These are phyloP conservation scores for Magallana gigas DNA, from an alignment of 1,140 invertebrate species.

Conservation along the genomic window DNA sequence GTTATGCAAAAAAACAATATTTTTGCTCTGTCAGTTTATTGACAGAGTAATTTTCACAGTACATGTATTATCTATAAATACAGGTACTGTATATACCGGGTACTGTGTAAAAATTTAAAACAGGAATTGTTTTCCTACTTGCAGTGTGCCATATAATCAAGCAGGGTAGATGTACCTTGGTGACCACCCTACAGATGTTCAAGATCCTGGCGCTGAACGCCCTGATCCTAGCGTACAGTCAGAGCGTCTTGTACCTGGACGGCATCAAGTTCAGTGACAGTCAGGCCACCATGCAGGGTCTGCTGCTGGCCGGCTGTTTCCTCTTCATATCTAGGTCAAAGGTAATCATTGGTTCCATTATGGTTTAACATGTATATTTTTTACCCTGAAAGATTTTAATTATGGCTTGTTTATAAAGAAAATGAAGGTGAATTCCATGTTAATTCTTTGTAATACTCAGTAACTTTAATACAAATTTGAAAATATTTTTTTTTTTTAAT, in stretches of 20 bases:
- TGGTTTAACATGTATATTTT: neutral
- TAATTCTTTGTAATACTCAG: neutral
- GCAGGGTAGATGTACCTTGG: slow-evolving; percentile 98
- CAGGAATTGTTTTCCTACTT: slow-evolving; percentile 61
- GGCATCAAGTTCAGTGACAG: slow-evolving; percentile 98
- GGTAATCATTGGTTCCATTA: slow-evolving; percentile 81
- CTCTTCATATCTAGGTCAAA: slow-evolving; percentile 99
- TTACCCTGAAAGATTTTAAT: neutral
- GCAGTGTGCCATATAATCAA: slow-evolving; percentile 99
- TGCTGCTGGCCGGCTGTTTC: slow-evolving; percentile 97
- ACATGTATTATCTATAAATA: no score
- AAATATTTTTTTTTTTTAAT: neutral
- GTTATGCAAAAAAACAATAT: no score
- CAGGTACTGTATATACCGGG: no score
- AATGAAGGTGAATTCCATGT: no score
- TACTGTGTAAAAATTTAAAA: neutral
- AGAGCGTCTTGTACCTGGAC: slow-evolving; percentile 98
- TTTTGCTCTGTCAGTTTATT: no score
- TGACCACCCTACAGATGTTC: slow-evolving; percentile 99
- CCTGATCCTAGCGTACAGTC: slow-evolving; percentile 97
- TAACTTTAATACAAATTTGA: neutral
- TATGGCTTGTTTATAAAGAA: no score
- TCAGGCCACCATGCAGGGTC: slow-evolving; percentile 95
- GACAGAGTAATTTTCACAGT: no score
- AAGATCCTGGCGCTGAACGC: slow-evolving; percentile 99